Percentiles rank a stretch among this genome's conserved stretches.
phyloP scores from a whole-genome alignment of 1,140 invertebrate species.

The Sarcophaga peregrina region DNA sequence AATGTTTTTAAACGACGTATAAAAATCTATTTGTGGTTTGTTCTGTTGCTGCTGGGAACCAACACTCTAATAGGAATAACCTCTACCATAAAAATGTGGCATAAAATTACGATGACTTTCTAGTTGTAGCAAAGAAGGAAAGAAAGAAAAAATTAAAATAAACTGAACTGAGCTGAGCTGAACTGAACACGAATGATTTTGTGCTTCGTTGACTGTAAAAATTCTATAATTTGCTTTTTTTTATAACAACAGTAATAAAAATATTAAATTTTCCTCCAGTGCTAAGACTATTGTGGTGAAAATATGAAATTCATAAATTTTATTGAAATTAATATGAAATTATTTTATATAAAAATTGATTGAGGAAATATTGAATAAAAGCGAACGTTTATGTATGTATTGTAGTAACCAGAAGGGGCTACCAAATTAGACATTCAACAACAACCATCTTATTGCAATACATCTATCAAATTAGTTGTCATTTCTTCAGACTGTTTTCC shows the following conservation, averaged over 20 bases:
- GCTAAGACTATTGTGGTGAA: background rate
- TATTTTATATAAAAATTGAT: background rate
- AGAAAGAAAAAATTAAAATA: background rate
- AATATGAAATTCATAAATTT: background rate
- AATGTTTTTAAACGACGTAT: too few relatives aligned
- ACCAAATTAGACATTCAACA: too few relatives aligned
- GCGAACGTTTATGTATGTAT: too few relatives aligned
- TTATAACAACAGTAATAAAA: background rate
- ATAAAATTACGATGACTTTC: background rate
- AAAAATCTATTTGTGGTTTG: too few relatives aligned
- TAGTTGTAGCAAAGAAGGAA: background rate
- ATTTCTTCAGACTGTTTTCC: too few relatives aligned
- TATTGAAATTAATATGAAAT: background rate
- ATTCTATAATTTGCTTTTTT: conserved; percentile 16
- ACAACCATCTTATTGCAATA: too few relatives aligned
- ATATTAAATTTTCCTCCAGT: background rate
- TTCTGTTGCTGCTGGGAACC: too few relatives aligned
- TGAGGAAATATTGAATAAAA: background rate
- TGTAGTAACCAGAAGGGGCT: too few relatives aligned
- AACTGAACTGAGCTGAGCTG: background rate
- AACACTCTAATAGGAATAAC: background rate
- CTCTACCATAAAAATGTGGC: background rate
- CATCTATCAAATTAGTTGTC: too few relatives aligned
- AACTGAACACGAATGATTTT: conserved; percentile 15
- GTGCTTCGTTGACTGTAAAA: conserved; percentile 9